Evolutionary conservation across 2,797 vertebrate genomes (phyloP).

Genomic region (Cossypha heuglini): DNA sequence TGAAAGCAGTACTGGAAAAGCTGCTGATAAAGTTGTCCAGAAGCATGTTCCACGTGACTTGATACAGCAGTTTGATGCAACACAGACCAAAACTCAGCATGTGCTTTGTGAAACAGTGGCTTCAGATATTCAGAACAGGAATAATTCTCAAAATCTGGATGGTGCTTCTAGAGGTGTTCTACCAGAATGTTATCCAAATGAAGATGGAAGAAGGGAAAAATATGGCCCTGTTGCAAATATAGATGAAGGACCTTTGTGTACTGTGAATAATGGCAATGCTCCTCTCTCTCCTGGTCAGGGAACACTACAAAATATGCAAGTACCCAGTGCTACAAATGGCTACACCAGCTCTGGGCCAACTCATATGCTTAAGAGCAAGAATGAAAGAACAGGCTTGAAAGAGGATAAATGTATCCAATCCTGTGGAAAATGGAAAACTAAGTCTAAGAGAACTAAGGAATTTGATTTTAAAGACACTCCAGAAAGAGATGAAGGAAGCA

Average conservation of each 20-base stretch:
- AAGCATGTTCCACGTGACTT: slow-evolving; percentile 37
- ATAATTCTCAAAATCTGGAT: neutral
- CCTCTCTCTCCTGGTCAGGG: neutral
- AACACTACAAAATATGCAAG: neutral
- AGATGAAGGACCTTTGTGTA: neutral
- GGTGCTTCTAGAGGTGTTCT: neutral
- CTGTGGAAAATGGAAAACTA: neutral
- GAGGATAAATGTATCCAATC: slow-evolving; percentile 23
- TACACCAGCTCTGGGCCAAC: neutral
- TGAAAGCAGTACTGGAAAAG: neutral
- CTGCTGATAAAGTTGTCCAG: neutral
- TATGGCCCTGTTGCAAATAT: fast-evolving
- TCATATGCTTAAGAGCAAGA: slow-evolving; percentile 40
- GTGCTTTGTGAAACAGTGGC: neutral
- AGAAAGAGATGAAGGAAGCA: slow-evolving; percentile 76
- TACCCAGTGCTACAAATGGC: neutral
- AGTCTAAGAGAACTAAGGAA: neutral
- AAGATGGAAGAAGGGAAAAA: slow-evolving; percentile 9
- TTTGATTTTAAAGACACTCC: slow-evolving; percentile 75
- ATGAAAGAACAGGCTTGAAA: slow-evolving; percentile 60
- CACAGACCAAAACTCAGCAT: neutral
- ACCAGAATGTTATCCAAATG: neutral
- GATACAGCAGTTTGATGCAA: slow-evolving; percentile 30
- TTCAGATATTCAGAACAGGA: neutral
- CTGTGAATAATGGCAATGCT: neutral